Conservation (phyloP, 2,888 invertebrate genomes). For the Agrotis ipsilon region DNA sequence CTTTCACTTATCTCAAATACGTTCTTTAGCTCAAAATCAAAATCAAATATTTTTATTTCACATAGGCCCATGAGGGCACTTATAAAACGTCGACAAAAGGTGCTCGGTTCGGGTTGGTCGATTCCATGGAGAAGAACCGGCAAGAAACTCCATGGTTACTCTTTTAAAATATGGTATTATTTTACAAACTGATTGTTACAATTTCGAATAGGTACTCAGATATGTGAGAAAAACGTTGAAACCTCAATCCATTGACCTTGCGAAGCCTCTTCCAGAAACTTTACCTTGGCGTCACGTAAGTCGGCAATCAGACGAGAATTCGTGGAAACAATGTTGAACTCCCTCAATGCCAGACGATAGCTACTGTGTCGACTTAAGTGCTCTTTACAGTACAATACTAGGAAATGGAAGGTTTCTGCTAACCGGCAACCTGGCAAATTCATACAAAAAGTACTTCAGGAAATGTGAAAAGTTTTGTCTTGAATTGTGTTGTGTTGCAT, state of each 20-base stretch:
- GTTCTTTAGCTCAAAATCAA: too few species aligned
- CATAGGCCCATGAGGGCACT: too few species aligned
- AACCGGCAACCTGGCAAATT: slow-evolving; percentile 3
- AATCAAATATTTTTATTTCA: too few species aligned
- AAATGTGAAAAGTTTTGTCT: slow-evolving; percentile 4
- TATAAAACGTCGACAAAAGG: too few species aligned
- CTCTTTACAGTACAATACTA: slow-evolving; percentile 22
- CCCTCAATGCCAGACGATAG: slow-evolving; percentile 65
- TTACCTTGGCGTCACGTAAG: slow-evolving; percentile 29
- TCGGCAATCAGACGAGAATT: slow-evolving; percentile 60
- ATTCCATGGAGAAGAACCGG: too few species aligned
- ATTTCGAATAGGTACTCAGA: too few species aligned
- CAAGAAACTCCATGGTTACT: too few species aligned
- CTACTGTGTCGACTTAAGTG: slow-evolving; percentile 30
- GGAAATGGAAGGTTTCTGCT: slow-evolving; percentile 25
- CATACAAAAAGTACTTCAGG: slow-evolving; percentile 2
- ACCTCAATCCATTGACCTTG: slow-evolving; percentile 31
- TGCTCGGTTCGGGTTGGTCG: too few species aligned
- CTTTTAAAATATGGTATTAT: too few species aligned
- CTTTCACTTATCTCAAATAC: neutral
- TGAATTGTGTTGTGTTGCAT: too few species aligned
- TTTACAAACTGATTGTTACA: too few species aligned
- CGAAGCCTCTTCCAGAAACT: slow-evolving; percentile 31
- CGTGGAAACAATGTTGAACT: slow-evolving; percentile 63
- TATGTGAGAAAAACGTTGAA: too few species aligned